Percentiles rank a stretch among this genome's conserved stretches.
phyloP scores from a whole-genome alignment of 2,888 invertebrate species.

The Gasteruption jaculator region DNA sequence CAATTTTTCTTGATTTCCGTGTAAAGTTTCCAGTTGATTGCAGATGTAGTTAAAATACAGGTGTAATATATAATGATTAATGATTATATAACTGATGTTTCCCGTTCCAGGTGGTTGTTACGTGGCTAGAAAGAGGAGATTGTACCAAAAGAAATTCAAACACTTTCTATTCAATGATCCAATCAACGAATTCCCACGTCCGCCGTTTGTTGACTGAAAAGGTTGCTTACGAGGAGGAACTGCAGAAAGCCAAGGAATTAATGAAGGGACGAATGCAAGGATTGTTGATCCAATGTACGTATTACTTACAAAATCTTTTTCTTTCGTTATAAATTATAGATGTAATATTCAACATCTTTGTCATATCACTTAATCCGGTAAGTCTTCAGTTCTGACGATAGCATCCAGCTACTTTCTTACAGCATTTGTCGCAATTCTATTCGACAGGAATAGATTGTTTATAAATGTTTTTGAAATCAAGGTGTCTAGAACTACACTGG shows the following conservation, averaged over 20 bases:
- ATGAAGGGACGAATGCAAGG: conserved; percentile 81
- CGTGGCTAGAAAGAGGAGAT: conserved; percentile 93
- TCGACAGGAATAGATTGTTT: no score
- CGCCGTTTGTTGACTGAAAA: conserved; percentile 82
- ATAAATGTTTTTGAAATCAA: no score
- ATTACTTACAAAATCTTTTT: conserved; percentile 12
- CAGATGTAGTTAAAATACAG: no score
- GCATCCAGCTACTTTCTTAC: no score
- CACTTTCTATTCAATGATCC: conserved; percentile 93
- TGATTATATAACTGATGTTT: neutral
- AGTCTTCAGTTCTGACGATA: conserved; percentile 27
- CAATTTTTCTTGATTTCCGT: no score
- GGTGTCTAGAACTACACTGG: no score
- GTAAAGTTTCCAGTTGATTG: no score
- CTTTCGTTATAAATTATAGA: conserved; percentile 23
- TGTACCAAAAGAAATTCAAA: conserved; percentile 88
- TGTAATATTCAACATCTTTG: conserved; percentile 27
- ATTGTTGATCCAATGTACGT: conserved; percentile 88
- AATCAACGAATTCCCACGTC: conserved; percentile 90
- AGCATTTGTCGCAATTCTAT: no score
- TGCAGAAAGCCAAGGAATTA: conserved; percentile 78
- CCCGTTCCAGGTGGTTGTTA: conserved; percentile 70
- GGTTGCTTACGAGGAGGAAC: conserved; percentile 80
- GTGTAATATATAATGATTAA: no score
- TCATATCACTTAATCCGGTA: conserved; percentile 39